Conservation (phyloP, 2,113 vertebrate genomes). For the Ardeotis arabs region DNA sequence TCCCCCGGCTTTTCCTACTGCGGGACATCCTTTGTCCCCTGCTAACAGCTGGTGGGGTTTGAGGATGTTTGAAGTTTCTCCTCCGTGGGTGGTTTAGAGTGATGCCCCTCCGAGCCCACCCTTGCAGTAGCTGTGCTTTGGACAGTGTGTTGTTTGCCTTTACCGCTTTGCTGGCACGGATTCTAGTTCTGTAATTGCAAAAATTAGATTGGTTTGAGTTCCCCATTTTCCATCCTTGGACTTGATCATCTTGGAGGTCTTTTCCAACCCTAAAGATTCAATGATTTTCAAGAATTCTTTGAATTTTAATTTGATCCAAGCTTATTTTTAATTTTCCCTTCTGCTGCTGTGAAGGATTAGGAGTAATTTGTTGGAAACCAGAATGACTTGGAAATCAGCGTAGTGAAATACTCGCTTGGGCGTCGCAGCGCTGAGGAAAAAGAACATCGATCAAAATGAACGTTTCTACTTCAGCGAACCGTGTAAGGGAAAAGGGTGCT, state of each 20-base stretch:
- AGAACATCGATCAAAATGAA: background rate
- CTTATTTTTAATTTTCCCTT: background rate
- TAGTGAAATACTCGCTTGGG: background rate
- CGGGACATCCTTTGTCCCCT: background rate
- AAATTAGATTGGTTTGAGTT: background rate
- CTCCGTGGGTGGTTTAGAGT: background rate
- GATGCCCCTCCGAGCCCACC: background rate
- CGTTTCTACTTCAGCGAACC: background rate
- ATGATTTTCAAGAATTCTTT: background rate
- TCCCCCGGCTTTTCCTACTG: background rate
- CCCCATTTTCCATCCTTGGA: background rate
- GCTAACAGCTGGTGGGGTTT: background rate
- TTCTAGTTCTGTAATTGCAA: background rate
- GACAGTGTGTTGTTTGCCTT: background rate
- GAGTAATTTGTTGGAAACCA: background rate
- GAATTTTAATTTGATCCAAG: background rate
- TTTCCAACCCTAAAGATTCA: too few species aligned
- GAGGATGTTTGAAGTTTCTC: background rate
- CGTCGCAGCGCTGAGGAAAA: rapidly evolving
- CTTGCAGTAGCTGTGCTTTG: background rate
- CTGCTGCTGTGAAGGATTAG: background rate
- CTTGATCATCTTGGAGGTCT: too few species aligned
- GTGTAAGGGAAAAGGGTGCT: background rate
- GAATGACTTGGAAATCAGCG: background rate
- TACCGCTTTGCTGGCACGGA: background rate